A percentile compares a stretch with the other conserved stretches of the same genome.
Evolutionary conservation across 2,888 invertebrate genomes (phyloP).

Genomic region (Campoplex capitator): DNA sequence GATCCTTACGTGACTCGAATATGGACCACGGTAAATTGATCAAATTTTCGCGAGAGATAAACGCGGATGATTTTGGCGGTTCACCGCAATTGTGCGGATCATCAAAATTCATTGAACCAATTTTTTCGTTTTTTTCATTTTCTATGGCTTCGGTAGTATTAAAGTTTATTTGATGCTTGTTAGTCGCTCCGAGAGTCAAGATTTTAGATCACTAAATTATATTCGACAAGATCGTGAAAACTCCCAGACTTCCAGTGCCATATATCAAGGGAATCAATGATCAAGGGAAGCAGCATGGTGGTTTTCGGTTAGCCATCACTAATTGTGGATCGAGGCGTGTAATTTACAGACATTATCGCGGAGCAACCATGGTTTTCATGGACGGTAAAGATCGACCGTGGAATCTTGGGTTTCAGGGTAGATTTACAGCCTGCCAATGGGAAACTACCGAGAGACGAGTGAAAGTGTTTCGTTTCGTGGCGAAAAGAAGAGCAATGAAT

Average conservation of each 20-base stretch:
- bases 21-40: not conserved
- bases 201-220: not conserved
- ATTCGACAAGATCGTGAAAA: not conserved
- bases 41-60: not conserved
- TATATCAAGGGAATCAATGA: not conserved
- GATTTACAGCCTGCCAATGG: conserved; percentile 51
- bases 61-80: not conserved
- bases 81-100: too few relatives aligned
- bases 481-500: conserved; percentile 45
- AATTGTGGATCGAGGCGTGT: conserved; percentile 75
- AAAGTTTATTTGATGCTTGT: not conserved
- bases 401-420: conserved; percentile 13
- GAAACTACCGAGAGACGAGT: conserved; percentile 48
- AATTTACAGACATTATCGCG: conserved; percentile 77
- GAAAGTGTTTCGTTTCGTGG: conserved; percentile 50
- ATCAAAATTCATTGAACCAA: not conserved
- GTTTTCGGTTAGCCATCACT: conserved; percentile 71
- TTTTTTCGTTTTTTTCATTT: not conserved
- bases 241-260: not conserved
- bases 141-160: not conserved
- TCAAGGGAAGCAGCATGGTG: conserved; percentile 39
- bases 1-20: not conserved
- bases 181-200: not conserved
- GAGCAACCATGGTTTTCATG: conserved; percentile 57
- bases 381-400: not conserved